Percentiles rank a stretch among this genome's conserved stretches.
Conservation (phyloP, 1,140 invertebrate species). For the Scaptomyza graminum region DNA sequence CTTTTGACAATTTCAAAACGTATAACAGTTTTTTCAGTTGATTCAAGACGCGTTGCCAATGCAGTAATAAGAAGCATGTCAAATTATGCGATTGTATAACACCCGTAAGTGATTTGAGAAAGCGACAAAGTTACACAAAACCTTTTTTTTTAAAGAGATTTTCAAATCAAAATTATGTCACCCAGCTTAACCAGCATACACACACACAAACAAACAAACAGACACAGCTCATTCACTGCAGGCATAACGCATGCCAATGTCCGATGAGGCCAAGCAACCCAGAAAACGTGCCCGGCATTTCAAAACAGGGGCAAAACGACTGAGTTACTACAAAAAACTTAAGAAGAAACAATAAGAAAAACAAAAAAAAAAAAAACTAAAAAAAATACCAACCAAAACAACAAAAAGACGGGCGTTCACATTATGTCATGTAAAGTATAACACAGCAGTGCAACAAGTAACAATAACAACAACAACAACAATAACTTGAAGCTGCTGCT, state of each 20-base stretch:
- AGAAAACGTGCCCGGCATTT: conserved; percentile 71
- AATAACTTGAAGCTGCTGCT: conserved; percentile 22
- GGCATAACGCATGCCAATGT: conserved; percentile 56
- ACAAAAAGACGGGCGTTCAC: conserved; percentile 35
- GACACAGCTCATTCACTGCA: conserved; percentile 10
- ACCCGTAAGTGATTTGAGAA: neutral
- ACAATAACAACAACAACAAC: conserved; percentile 18
- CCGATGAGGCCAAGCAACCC: conserved; percentile 44
- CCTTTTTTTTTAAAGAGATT: conserved; percentile 7
- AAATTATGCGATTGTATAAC: conserved; percentile 24
- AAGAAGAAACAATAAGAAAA: conserved; percentile 1
- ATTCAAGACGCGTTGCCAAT: no score
- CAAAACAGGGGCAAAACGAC: conserved; percentile 13
- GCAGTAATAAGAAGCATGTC: neutral
- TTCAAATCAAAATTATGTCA: conserved; percentile 63
- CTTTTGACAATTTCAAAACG: no score
- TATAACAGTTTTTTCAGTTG: neutral
- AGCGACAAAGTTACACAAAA: conserved; percentile 21
- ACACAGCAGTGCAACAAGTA: conserved; percentile 45
- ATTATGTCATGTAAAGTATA: conserved; percentile 67
- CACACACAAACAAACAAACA: no score
- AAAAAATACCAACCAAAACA: conserved; percentile 1
- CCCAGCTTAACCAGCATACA: neutral
- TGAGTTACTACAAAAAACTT: no score
- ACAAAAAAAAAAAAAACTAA: conserved; percentile 10